Conservation (phyloP, 2,113 vertebrate species). For the Fregetta grallaria region DNA sequence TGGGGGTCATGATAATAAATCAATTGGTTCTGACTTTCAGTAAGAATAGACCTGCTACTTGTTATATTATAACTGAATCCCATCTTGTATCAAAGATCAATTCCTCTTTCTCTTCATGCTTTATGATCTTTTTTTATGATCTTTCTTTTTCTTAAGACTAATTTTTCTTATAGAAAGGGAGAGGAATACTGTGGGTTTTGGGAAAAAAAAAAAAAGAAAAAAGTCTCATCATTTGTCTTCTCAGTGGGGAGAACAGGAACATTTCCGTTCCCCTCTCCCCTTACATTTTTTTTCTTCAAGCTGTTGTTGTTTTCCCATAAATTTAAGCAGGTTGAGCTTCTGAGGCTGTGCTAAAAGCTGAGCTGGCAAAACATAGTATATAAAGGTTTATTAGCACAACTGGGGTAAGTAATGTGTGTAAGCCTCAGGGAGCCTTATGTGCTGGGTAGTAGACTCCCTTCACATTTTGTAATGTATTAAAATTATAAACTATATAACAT, state of each 20-base stretch:
- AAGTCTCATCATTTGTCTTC: slow-evolving; percentile 46
- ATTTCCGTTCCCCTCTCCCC: neutral
- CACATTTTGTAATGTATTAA: slow-evolving; percentile 53
- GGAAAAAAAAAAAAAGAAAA: neutral
- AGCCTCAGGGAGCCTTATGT: slow-evolving; percentile 47
- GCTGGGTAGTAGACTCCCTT: slow-evolving; percentile 37
- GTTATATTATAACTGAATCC: slow-evolving; percentile 73
- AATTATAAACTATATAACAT: slow-evolving; percentile 52
- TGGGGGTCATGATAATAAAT: slow-evolving; percentile 70
- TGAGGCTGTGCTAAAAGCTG: slow-evolving; percentile 28
- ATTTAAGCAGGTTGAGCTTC: slow-evolving; percentile 65
- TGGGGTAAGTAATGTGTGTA: slow-evolving; percentile 57
- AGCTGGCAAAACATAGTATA: slow-evolving; percentile 53
- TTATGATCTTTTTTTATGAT: slow-evolving; percentile 60
- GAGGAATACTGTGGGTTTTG: neutral
- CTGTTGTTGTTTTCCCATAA: slow-evolving; percentile 56
- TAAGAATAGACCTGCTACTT: slow-evolving; percentile 64
- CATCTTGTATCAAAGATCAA: slow-evolving; percentile 64
- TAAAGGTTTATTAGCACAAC: slow-evolving; percentile 72
- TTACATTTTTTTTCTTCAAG: slow-evolving; percentile 56
- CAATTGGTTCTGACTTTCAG: slow-evolving; percentile 75
- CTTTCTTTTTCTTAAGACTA: slow-evolving; percentile 59
- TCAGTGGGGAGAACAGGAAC: neutral
- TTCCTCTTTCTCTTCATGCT: slow-evolving; percentile 64
- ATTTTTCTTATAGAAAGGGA: slow-evolving; percentile 56